Evolutionary conservation across 1,140 invertebrate species (phyloP), one percentile per base, ranked within the genome.

Genomic region (Hycleus phaleratus): DNA sequence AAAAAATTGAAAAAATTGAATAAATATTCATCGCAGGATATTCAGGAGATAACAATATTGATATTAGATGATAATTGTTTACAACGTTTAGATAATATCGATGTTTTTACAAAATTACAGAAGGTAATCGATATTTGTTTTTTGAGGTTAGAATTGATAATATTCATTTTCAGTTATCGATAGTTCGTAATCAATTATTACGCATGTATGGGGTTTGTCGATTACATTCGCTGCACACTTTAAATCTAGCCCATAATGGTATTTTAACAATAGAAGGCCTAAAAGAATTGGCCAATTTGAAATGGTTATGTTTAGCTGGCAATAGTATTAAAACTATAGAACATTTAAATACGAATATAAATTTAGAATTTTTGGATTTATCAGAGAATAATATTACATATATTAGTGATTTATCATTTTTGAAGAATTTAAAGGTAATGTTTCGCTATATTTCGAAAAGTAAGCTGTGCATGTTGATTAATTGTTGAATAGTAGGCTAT

Each of bases 241-340:
- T 95, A 59, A 90, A 92, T 75, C 78, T 95, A 26, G 85, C 90
- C 47, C 85, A 91, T 72, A 95, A 95, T 78, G 85, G 86, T 48
- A 91, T 95, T 58, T 78, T 91, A 5, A 86, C 85, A 26, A 93
- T 95, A 67, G 91, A 95, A 76, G 91, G 90, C 24, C 78, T 95
- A 5, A 91, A 90, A 73, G 89, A 94, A 32, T 79, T 94, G 59
- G 77, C 80, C 48, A 85, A 90, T 69, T 78, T 95, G 49, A 84
- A 85, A 68, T 86, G 86, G 66, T 76, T 95, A 25, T 85, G 83
- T 73, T 74, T 90, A 46, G 82, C 85, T 52, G 81, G 81, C 45
- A 90, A 89, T 74, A 87, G 82, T 69, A 82, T 87, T 51, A 86
- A 87, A 81, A 85, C 83, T 9, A 91, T 95, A 69, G 90, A 94